These are phyloP conservation scores for Sebastes trivittatus DNA, from an alignment of 2,797 vertebrate species.

Conservation along the genomic window DNA sequence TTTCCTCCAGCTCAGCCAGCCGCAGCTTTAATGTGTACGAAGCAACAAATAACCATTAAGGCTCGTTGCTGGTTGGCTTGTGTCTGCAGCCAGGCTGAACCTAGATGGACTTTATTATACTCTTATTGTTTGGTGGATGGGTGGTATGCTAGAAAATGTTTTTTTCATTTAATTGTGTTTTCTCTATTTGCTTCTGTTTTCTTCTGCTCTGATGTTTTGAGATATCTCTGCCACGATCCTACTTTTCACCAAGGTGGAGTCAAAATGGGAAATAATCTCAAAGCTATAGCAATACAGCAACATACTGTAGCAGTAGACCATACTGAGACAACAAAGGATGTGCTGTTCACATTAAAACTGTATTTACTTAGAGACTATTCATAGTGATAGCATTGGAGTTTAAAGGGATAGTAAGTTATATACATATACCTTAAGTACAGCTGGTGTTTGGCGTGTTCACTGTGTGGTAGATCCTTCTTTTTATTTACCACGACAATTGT, in stretches of 20 bases:
- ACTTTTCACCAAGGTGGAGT: not conserved
- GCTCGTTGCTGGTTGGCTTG: not conserved
- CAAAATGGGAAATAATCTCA: not conserved
- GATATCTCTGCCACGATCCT: not conserved
- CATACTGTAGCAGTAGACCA: too few relatives aligned
- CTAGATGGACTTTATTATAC: not conserved
- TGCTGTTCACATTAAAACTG: not conserved
- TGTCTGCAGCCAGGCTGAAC: not conserved
- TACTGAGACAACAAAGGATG: not conserved
- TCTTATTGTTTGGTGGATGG: not conserved
- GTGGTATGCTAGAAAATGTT: not conserved
- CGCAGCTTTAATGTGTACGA: not conserved
- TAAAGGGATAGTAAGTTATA: not conserved
- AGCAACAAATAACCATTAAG: not conserved
- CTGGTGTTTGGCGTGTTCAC: not conserved
- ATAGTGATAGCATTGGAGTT: not conserved
- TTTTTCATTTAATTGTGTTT: not conserved
- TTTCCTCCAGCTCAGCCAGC: not conserved
- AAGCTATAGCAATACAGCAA: not conserved
- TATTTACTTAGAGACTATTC: not conserved
- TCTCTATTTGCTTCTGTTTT: not conserved
- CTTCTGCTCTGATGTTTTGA: too few relatives aligned
- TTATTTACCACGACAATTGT: not conserved
- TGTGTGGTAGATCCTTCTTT: not conserved
- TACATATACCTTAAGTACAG: not conserved